Evolutionary conservation across 2,888 invertebrate genomes (phyloP).

Genomic region (Hybos culiciformis): DNA sequence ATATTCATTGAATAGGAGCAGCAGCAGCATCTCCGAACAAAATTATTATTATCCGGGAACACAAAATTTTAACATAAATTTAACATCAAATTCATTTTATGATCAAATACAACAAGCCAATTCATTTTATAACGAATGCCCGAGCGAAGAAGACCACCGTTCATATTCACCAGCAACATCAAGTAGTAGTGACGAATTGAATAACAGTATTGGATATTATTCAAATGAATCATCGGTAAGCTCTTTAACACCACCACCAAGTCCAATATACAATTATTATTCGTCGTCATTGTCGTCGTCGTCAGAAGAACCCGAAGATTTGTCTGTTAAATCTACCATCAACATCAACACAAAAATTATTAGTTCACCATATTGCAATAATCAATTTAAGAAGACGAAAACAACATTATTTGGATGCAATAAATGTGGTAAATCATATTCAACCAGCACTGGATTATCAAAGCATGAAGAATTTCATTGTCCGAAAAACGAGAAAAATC

Average conservation of each 20-base stretch:
- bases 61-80: slow-evolving; percentile 27
- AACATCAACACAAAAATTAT: too few relatives aligned
- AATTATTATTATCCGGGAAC: slow-evolving; percentile 17
- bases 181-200: slow-evolving; percentile 17
- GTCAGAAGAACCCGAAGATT: slow-evolving; percentile 30
- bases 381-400: too few relatives aligned
- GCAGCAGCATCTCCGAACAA: slow-evolving; percentile 5
- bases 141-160: too few relatives aligned
- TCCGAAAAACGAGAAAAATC: slow-evolving; percentile 65
- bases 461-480: slow-evolving; percentile 96
- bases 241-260: slow-evolving; percentile 29
- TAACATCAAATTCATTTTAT: slow-evolving; percentile 21
- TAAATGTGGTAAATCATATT: slow-evolving; percentile 88
- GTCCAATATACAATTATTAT: too few relatives aligned
- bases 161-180: slow-evolving; percentile 9
- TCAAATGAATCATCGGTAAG: slow-evolving; percentile 16
- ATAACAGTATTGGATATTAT: slow-evolving; percentile 14
- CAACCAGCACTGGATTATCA: slow-evolving; percentile 85
- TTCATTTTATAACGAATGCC: too few relatives aligned
- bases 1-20: slow-evolving; percentile 20
- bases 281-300: slow-evolving; percentile 21
- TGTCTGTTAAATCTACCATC: slow-evolving; percentile 27
- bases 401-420: slow-evolving; percentile 88
- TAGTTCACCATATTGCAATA: too few relatives aligned
- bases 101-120: slow-evolving; percentile 8